Conservation (phyloP, 1,140 invertebrate species). For the Zaprionus davidi region DNA sequence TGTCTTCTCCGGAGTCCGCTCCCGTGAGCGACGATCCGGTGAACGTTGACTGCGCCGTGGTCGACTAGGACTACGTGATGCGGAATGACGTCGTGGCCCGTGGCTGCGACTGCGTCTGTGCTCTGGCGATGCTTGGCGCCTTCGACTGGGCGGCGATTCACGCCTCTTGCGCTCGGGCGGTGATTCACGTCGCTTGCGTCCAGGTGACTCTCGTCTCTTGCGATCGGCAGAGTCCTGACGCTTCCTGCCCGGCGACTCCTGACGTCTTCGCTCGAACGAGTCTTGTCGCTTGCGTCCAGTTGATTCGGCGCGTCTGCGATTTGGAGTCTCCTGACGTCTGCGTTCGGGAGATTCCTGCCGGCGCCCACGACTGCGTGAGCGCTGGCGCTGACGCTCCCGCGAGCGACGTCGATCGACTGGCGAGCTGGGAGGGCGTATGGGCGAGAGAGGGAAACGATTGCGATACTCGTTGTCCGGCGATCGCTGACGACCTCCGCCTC, state of each 20-base stretch:
- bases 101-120: slow-evolving; percentile 58
- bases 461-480: slow-evolving; percentile 68
- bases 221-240: slow-evolving; percentile 11
- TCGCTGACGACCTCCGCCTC: slow-evolving; percentile 64
- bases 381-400: slow-evolving; percentile 47
- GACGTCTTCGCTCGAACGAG: background rate
- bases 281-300: slow-evolving; percentile 17
- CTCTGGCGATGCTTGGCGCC: slow-evolving; percentile 46
- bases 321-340: slow-evolving; percentile 32
- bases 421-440: slow-evolving; percentile 57
- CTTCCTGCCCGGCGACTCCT: slow-evolving; percentile 23
- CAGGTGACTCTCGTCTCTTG: slow-evolving; percentile 39
- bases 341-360: slow-evolving; percentile 52
- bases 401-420: slow-evolving; percentile 58
- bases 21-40: too few relatives aligned
- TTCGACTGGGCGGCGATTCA: slow-evolving; percentile 30
- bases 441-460: slow-evolving; percentile 74
- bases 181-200: slow-evolving; percentile 29
- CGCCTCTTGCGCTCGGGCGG: slow-evolving; percentile 14
- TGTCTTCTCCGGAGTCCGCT: slow-evolving; percentile 53
- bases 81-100: slow-evolving; percentile 55
- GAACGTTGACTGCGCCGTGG: slow-evolving; percentile 47
- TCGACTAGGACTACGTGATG: slow-evolving; percentile 57
- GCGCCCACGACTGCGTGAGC: slow-evolving; percentile 61
- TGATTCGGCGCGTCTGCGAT: slow-evolving; percentile 21